Base-by-base conservation (phyloP, 2,797 vertebrate species). In the Neopelma chrysocephalum region DNA sequence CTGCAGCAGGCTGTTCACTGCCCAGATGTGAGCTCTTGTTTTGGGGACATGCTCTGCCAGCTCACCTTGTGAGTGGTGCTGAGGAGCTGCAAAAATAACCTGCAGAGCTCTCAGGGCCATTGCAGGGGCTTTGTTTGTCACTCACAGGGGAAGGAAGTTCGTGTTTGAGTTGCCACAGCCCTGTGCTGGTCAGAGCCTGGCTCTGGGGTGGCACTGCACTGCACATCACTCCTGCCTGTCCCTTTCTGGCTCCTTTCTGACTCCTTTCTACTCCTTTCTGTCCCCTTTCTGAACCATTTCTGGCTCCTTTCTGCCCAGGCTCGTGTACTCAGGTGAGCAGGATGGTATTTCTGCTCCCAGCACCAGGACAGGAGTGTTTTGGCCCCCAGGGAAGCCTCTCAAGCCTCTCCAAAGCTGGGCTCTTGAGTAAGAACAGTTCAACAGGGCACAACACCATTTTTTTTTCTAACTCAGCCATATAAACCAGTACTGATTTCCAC, bases 51-150 rank as follows among this genome's bases (percentile, higher is more conserved):
- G 90, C 43, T 92, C 87, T 88, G 76, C 62, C 71, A 56, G 87
- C 68, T 94, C 48, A 43, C 76, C 62, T 82, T 71, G 14, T 7
- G 71, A 66, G 48, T 73, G 76, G 43, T 51, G 80, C 62, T 66
- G 45, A 45, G 54, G 76, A n/a, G 40, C 68, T 91, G 45, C 90
- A 68, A 62, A 94, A 93, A 94, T 62, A 93, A 89, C 51, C 68
- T n/a, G 62, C 57, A 62, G 64, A 82, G 87, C 87, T 27, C 84
- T 82, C 71, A n/a, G 51, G 87, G 92, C 90, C 87, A 73, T 73
- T 73, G 87, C 90, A 90, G 94, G 80, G 77, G 72, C 81, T 20
- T 66, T 89, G 77, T 89, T 80, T 92, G 90, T 82, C 80, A 53
- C 84, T 91, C 5, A 3, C 68, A 64, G 72, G 90, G 87, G 90